Evolutionary conservation across 2,113 vertebrate genomes (phyloP), one percentile per base, ranked within the genome.

Genomic region (Hiodon tergisus): DNA sequence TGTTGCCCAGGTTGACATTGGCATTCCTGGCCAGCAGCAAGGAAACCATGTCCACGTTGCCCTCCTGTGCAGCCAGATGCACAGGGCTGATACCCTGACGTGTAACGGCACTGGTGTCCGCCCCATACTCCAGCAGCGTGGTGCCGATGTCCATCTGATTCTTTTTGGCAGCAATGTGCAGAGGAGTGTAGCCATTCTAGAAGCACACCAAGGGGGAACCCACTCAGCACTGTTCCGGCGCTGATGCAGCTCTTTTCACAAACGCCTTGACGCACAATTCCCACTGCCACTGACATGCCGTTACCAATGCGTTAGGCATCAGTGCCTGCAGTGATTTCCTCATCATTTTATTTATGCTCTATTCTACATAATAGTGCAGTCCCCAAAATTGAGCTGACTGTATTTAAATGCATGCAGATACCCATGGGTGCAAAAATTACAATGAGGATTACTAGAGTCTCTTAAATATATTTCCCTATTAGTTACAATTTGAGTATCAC

Each of bases 61-160:
- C 97, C 0, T 98, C 97, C 89, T 98, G 97, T 2, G 96, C 89
- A 0, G 96, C 96, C 1, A 99, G 94, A 83, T 99, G 97, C 62
- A 97, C 89, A 0, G 97, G 95, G 51, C 94, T 95, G 57, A 99
- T 98, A 10, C 96, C 96, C 90, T 98, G 97, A 5, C 95, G 90
- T 13, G 97, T 99, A 6, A 94, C 87, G 0, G 93, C 91, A 3
- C 94, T 95, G 72, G 95, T 96, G 80, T 95, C 93, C 14, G 97
- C 97, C 3, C 96, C 94, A 6, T 98, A 99, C 74, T 99, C 97
- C 85, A 99, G 92, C 76, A 99, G 86, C 0, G 96, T 98, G 7
- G 97, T 99, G 0, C 94, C 93, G 4, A 99, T 99, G 85, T 98
- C 96, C 97, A 99, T 98, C 90, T 99, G 97, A 86, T 97, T 98